These are phyloP conservation scores for Aphis craccivora DNA, from an alignment of 1,140 invertebrate genomes.

Conservation along the genomic window DNA sequence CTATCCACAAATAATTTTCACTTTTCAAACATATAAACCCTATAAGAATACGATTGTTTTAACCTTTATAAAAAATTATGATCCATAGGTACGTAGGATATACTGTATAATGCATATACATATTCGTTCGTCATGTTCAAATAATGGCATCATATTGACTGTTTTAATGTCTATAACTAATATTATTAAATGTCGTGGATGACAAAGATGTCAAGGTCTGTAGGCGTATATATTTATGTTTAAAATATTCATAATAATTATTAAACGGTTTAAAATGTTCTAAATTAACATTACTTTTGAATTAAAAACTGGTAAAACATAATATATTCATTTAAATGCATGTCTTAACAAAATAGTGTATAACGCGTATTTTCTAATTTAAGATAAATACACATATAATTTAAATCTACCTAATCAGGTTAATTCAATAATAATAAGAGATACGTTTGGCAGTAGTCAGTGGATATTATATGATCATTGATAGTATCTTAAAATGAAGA, in stretches of 20 bases:
- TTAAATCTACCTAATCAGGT: not conserved
- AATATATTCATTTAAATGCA: not conserved
- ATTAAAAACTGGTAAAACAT: not conserved
- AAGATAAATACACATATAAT: not conserved
- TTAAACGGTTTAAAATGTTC: not conserved
- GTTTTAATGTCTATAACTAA: not conserved
- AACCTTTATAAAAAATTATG: not conserved
- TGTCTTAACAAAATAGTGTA: not conserved
- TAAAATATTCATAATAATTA: constrained; percentile 1
- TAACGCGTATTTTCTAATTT: not conserved
- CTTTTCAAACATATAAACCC: not conserved
- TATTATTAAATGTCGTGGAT: not conserved
- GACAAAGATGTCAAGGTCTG: constrained; percentile 7
- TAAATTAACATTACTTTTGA: not conserved
- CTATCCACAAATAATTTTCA: constrained; percentile 11
- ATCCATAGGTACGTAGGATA: not conserved
- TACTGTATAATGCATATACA: not conserved
- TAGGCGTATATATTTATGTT: not conserved
- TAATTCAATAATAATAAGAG: not conserved
- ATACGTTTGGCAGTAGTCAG: not conserved
- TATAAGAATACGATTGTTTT: not conserved
- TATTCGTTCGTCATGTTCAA: not conserved
- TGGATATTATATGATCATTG: not conserved
- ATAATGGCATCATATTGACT: not conserved
- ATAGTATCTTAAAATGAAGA: too few relatives aligned